Conservation (phyloP, 2,797 vertebrate species). For the Semotilus atromaculatus region DNA sequence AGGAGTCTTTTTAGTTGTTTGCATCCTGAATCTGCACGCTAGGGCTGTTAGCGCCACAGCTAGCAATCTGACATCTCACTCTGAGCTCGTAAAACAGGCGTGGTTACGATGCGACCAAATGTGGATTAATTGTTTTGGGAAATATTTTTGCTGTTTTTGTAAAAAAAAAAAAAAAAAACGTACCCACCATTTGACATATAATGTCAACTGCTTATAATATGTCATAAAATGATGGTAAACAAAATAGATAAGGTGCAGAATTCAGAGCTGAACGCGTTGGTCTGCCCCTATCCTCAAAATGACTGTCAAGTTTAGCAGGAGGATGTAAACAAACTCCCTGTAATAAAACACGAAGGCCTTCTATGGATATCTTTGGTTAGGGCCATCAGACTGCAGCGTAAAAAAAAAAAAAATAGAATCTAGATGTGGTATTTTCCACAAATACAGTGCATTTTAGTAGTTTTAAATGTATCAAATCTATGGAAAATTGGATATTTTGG, state of each 20-base stretch:
- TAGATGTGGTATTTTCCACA: background rate
- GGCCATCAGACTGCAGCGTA: background rate
- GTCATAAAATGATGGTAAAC: background rate
- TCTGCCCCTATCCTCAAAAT: conserved; percentile 14
- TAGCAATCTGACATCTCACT: conserved; percentile 49
- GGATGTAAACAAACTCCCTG: conserved; percentile 40
- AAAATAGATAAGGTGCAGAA: background rate
- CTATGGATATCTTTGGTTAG: background rate
- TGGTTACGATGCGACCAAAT: conserved; percentile 70
- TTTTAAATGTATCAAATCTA: background rate
- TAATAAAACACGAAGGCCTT: conserved; percentile 9
- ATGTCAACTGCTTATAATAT: background rate
- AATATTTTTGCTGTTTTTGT: background rate
- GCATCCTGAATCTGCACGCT: conserved; percentile 46
- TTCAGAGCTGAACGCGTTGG: too few species aligned
- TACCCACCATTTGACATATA: too few species aligned
- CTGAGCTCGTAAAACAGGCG: conserved; percentile 68
- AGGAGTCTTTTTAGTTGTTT: conserved; percentile 4
- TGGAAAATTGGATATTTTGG: background rate
- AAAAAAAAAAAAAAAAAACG: background rate
- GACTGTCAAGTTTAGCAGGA: conserved; percentile 37
- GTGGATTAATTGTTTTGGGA: conserved; percentile 66
- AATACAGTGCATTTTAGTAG: background rate
- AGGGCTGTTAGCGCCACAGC: conserved; percentile 24
- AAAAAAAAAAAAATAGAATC: background rate